Percentiles rank a stretch among this genome's conserved stretches.
Evolutionary conservation across 2,797 vertebrate genomes (phyloP).

Genomic region (Telmatherina bonti): DNA sequence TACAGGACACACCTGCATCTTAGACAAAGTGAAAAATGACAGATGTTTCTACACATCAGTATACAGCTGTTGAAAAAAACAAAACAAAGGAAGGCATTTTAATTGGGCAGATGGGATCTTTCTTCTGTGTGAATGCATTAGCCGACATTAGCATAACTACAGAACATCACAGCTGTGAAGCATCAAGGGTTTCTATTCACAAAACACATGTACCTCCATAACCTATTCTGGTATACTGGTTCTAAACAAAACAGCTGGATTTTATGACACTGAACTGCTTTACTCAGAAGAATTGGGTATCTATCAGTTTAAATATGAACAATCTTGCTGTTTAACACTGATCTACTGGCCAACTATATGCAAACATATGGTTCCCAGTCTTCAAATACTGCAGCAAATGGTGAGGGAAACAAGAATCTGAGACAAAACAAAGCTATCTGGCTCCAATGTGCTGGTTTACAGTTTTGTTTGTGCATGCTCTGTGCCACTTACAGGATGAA

Average conservation of each 20-base stretch:
- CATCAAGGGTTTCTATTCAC: slow-evolving; percentile 52
- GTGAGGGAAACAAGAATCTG: background rate
- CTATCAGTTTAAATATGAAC: background rate
- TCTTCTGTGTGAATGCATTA: slow-evolving; percentile 75
- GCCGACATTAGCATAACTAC: slow-evolving; percentile 74
- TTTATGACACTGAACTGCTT: background rate
- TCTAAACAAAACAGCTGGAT: slow-evolving; percentile 15
- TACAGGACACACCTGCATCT: slow-evolving; percentile 55
- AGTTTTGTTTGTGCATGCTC: slow-evolving; percentile 27
- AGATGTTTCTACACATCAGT: slow-evolving; percentile 45
- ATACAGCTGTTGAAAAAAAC: slow-evolving; percentile 63
- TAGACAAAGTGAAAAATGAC: slow-evolving; percentile 17
- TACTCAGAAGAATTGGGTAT: background rate
- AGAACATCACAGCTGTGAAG: slow-evolving; percentile 74
- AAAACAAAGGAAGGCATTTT: slow-evolving; percentile 73
- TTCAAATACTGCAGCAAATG: background rate
- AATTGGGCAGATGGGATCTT: slow-evolving; percentile 77
- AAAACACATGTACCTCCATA: slow-evolving; percentile 28
- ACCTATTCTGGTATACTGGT: slow-evolving; percentile 33
- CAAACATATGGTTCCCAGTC: background rate
- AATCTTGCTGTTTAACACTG: background rate
- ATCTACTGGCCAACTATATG: background rate
- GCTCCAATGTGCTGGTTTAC: background rate
- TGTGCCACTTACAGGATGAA: background rate
- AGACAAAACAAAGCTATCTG: slow-evolving; percentile 4